Conservation (phyloP, 2,888 invertebrate species). For the Bimastos eiseni region DNA sequence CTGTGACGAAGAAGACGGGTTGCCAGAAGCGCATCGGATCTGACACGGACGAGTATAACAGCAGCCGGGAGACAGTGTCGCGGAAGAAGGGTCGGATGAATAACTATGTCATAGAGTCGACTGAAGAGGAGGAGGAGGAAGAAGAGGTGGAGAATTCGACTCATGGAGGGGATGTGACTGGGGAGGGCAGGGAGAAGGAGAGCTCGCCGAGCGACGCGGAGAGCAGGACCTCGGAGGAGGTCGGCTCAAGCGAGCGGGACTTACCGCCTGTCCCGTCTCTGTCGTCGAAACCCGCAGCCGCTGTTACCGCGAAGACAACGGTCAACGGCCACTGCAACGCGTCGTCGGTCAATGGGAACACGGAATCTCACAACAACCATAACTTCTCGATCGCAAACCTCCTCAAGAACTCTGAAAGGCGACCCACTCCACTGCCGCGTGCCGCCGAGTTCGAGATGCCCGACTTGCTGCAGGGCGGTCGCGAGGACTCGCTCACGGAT, state of each 20-base stretch:
- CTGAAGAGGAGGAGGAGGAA: conserved; percentile 25
- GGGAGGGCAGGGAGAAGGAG: not conserved
- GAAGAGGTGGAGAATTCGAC: conserved; percentile 13
- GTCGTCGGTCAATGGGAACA: not conserved
- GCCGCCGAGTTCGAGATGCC: not conserved
- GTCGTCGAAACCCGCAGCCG: not conserved
- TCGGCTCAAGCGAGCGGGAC: not conserved
- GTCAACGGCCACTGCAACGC: not conserved
- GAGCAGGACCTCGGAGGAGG: not conserved
- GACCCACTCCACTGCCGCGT: not conserved
- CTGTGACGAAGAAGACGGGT: not conserved
- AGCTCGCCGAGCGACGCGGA: not conserved
- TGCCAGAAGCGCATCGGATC: conserved; percentile 10
- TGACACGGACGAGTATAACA: conserved; percentile 15
- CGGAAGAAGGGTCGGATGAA: conserved; percentile 29
- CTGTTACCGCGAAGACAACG: no score
- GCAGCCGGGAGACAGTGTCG: not conserved
- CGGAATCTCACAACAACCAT: conserved; percentile 23
- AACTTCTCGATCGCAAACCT: conserved; percentile 16
- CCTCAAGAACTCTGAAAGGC: not conserved
- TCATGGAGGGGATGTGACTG: not conserved
- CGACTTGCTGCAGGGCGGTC: not conserved
- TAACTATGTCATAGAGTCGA: conserved; percentile 7
- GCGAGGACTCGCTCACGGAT: conserved; percentile 22
- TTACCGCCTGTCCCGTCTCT: not conserved